Conservation (phyloP, 2,113 vertebrate genomes). For the Centrocercus urophasianus region DNA sequence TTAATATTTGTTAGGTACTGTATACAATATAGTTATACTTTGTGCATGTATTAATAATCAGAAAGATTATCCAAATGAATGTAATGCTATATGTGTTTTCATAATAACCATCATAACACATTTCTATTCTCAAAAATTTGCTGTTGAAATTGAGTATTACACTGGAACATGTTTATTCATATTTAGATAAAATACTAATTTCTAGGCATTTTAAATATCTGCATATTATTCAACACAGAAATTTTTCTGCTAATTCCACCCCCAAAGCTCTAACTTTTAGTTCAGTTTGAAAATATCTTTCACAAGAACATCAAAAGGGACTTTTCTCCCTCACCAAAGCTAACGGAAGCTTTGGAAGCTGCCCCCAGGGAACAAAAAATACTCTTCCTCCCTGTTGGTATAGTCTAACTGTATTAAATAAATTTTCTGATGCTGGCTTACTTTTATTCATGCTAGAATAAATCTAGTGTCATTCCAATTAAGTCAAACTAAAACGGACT, state of each 20-base stretch:
- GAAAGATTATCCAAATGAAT: neutral
- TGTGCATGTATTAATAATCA: neutral
- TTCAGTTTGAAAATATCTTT: neutral
- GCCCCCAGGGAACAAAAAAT: neutral
- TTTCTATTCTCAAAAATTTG: neutral
- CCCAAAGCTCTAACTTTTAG: neutral
- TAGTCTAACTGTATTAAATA: neutral
- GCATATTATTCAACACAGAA: neutral
- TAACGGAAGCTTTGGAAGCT: neutral
- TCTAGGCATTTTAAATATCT: neutral
- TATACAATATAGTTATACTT: neutral
- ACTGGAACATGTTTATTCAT: neutral
- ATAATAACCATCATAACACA: neutral
- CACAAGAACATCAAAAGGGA: neutral
- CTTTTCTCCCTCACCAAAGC: neutral
- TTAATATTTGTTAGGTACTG: neutral
- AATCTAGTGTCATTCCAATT: neutral
- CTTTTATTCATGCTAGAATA: neutral
- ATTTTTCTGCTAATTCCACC: neutral
- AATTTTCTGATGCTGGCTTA: neutral
- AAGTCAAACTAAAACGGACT: neutral
- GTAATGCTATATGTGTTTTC: neutral
- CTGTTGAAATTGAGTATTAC: neutral
- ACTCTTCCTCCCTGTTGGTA: neutral
- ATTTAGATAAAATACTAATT: no score